Percentiles rank a stretch among this genome's conserved stretches.
phyloP scores from a whole-genome alignment of 2,797 vertebrate species.

The Limosa lapponica region DNA sequence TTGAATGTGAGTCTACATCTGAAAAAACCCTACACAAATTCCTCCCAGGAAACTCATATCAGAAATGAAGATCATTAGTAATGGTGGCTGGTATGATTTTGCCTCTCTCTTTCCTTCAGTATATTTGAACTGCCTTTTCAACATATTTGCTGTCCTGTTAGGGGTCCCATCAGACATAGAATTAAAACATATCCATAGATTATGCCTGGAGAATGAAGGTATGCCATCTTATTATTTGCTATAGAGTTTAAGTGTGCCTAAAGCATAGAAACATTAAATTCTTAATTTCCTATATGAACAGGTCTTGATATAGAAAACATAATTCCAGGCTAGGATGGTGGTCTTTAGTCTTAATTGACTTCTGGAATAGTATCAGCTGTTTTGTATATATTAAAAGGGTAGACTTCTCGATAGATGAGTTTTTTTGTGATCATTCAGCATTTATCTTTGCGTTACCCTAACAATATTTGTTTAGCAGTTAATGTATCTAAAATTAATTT shows the following conservation, averaged over 20 bases:
- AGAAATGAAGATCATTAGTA: background rate
- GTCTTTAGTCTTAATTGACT: background rate
- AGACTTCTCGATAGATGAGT: background rate
- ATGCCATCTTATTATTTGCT: background rate
- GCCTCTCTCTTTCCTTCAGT: background rate
- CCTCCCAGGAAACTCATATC: background rate
- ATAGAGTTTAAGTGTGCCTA: background rate
- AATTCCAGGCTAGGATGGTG: background rate
- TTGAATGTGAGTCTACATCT: background rate
- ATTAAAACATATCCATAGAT: background rate
- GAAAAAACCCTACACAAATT: background rate
- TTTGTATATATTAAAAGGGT: background rate
- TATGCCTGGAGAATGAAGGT: background rate
- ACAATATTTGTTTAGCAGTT: background rate
- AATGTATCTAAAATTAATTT: background rate
- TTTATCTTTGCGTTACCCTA: background rate
- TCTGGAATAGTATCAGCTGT: background rate
- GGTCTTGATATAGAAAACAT: background rate
- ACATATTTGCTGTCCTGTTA: background rate
- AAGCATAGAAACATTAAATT: background rate
- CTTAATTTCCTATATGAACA: background rate
- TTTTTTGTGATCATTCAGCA: background rate
- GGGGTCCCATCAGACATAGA: background rate
- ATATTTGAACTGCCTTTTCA: background rate
- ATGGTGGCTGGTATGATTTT: background rate